phyloP scores from a whole-genome alignment of 2,113 vertebrate genomes.

The Halcyon senegalensis region DNA sequence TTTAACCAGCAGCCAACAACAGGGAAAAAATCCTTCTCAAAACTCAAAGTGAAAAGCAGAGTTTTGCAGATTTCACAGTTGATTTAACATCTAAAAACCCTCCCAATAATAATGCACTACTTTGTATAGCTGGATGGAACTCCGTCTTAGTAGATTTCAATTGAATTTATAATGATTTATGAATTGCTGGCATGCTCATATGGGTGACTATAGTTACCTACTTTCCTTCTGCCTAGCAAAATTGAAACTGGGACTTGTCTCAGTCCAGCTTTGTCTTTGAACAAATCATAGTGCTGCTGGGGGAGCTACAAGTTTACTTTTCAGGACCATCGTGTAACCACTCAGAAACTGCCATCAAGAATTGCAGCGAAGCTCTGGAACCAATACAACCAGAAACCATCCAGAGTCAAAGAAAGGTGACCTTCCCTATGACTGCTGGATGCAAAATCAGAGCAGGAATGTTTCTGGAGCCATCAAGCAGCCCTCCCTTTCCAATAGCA shows the following conservation, averaged over 20 bases:
- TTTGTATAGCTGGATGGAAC: conserved; percentile 68
- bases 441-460: neutral
- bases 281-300: conserved; percentile 73
- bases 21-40: conserved; percentile 53
- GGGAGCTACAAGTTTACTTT: conserved; percentile 75
- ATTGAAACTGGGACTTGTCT: conserved; percentile 64
- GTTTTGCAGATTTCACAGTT: conserved; percentile 80
- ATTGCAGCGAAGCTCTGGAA: conserved; percentile 27
- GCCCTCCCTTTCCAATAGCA: neutral
- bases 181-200: conserved; percentile 80
- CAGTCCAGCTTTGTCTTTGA: conserved; percentile 69
- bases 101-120: conserved; percentile 52
- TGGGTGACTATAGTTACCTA: conserved; percentile 78
- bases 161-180: conserved; percentile 82
- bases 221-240: conserved; percentile 80
- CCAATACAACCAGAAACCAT: neutral
- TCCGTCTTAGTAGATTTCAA: conserved; percentile 72
- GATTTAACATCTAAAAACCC: conserved; percentile 79
- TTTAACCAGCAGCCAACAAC: conserved; percentile 40
- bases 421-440: neutral
- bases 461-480: neutral
- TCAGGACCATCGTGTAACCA: conserved; percentile 72
- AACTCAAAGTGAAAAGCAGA: conserved; percentile 56
- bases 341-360: conserved; percentile 72
- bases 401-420: neutral